phyloP scores from a whole-genome alignment of 2,888 invertebrate species.

The Ormyrus rosae region DNA sequence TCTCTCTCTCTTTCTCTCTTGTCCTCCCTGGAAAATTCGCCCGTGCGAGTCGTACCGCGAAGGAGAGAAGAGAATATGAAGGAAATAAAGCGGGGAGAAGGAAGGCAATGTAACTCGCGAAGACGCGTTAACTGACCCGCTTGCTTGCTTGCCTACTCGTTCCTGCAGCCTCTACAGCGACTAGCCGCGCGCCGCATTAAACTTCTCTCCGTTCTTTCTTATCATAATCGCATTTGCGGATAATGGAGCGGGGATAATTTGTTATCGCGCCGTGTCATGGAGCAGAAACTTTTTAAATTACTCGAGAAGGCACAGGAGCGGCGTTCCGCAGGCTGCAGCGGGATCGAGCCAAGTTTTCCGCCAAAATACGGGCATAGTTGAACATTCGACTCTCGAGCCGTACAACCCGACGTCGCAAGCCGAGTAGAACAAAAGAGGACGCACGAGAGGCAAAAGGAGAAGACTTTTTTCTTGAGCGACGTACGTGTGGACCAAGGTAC shows the following conservation, averaged over 20 bases:
- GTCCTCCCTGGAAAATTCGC: too few species aligned
- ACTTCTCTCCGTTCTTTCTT: conserved; percentile 71
- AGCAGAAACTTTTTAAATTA: conserved; percentile 75
- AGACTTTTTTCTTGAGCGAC: not conserved
- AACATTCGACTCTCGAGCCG: conserved; percentile 61
- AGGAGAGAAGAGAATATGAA: not conserved
- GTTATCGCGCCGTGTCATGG: conserved; percentile 74
- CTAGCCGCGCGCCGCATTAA: conserved; percentile 57
- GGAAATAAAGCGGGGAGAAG: too few species aligned
- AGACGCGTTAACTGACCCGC: not conserved
- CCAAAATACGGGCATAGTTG: conserved; percentile 70
- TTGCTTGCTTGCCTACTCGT: conserved; percentile 7
- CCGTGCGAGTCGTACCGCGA: not conserved
- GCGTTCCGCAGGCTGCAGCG: conserved; percentile 64
- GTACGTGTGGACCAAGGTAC: conserved; percentile 51
- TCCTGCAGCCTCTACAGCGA: too few species aligned
- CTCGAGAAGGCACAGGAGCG: conserved; percentile 65
- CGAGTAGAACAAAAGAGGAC: not conserved
- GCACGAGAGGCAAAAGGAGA: not conserved
- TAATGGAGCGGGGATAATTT: conserved; percentile 75
- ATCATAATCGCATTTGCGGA: conserved; percentile 76
- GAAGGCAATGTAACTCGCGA: conserved; percentile 6
- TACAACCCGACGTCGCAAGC: too few species aligned
- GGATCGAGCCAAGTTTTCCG: conserved; percentile 53
- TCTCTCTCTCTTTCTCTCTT: too few species aligned